A percentile compares a stretch with the other conserved stretches of the same genome.
These are phyloP conservation scores for Phylloscopus whistleri DNA, from an alignment of 2,113 vertebrate genomes.

Conservation along the genomic window DNA sequence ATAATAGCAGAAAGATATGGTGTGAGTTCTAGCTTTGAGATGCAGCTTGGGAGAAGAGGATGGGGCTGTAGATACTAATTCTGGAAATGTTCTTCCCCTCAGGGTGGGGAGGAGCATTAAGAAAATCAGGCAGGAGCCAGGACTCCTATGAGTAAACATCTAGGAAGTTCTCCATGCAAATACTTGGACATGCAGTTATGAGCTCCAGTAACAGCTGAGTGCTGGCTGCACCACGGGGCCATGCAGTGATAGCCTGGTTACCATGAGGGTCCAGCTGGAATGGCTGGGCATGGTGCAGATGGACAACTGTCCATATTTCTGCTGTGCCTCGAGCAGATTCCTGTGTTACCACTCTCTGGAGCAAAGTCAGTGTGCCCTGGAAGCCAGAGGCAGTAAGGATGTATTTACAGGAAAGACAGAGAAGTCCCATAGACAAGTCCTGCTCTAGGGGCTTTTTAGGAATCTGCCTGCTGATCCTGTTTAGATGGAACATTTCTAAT, in stretches of 20 bases:
- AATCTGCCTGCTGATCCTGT: not conserved
- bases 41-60: not conserved
- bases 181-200: not conserved
- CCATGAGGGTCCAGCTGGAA: not conserved
- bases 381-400: not conserved
- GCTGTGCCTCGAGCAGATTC: slow-evolving; percentile 4
- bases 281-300: not conserved
- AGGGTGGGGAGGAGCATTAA: not conserved
- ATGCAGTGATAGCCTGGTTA: not conserved
- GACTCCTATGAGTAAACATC: not conserved
- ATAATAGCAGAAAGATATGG: not conserved
- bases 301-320: slow-evolving; percentile 5
- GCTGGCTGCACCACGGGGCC: not conserved
- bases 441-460: not conserved
- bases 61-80: not conserved
- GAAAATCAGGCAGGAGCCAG: not conserved
- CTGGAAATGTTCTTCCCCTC: not conserved
- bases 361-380: not conserved
- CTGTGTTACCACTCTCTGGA: not conserved
- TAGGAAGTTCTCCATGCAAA: slow-evolving; percentile 37
- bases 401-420: not conserved
- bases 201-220: not conserved
- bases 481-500: not conserved
- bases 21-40: not conserved
- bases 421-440: not conserved